phyloP scores from a whole-genome alignment of 2,888 invertebrate species.

The Toxonevra muliebris region DNA sequence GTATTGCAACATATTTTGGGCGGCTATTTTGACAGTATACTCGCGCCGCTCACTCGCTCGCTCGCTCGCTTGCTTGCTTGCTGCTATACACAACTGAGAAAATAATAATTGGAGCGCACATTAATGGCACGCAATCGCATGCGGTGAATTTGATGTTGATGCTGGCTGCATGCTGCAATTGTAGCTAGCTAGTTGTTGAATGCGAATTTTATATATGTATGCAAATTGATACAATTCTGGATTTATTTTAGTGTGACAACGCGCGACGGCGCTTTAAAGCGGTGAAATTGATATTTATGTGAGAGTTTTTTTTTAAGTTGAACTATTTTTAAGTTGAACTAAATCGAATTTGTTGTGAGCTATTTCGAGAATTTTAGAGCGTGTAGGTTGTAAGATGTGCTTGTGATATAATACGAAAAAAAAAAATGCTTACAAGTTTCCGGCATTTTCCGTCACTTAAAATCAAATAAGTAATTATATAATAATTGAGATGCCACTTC shows the following conservation, averaged over 20 bases:
- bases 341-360: too few species aligned
- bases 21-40: conserved; percentile 35
- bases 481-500: too few species aligned
- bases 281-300: neutral
- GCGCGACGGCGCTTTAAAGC: conserved; percentile 15
- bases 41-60: conserved; percentile 23
- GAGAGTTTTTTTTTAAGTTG: too few species aligned
- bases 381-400: too few species aligned
- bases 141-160: conserved; percentile 31
- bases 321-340: too few species aligned
- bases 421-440: too few species aligned
- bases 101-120: conserved; percentile 56
- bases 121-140: conserved; percentile 54
- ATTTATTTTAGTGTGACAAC: conserved; percentile 19
- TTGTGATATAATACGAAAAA: too few species aligned
- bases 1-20: conserved; percentile 29
- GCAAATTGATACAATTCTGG: too few species aligned
- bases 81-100: too few species aligned
- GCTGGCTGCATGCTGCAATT: conserved; percentile 16
- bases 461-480: too few species aligned
- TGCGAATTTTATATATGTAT: conserved; percentile 17
- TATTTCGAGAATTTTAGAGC: too few species aligned
- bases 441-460: too few species aligned
- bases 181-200: conserved; percentile 19
- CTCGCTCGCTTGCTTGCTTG: neutral